Percentiles rank a stretch among this genome's conserved stretches.
These are phyloP conservation scores for Tetragonula carbonaria DNA, from an alignment of 2,888 invertebrate species.

Conservation along the genomic window DNA sequence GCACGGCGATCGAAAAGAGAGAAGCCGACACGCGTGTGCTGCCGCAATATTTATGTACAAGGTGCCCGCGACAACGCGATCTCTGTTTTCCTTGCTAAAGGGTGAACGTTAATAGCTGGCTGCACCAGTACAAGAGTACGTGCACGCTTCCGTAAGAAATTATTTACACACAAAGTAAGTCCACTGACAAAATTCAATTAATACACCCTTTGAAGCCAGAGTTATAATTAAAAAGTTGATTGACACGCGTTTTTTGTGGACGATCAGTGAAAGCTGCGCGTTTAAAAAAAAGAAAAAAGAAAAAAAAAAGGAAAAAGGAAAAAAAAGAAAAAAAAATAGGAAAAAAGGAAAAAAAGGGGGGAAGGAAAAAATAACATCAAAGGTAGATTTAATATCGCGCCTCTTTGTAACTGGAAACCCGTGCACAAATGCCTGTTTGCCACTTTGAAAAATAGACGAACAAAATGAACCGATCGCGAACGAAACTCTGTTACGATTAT, in stretches of 20 bases:
- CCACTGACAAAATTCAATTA: conserved; percentile 23
- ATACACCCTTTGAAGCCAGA: conserved; percentile 4
- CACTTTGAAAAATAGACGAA: neutral
- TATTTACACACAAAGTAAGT: conserved; percentile 8
- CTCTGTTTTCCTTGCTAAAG: neutral
- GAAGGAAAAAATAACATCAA: neutral
- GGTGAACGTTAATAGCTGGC: neutral
- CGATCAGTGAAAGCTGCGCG: neutral
- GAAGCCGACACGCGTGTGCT: conserved; percentile 38
- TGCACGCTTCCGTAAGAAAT: neutral
- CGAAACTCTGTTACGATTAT: neutral
- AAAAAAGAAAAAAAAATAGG: no score
- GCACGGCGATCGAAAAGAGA: conserved; percentile 41
- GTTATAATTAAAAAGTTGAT: conserved; percentile 38
- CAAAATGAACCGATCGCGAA: neutral
- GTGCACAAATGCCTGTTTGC: neutral
- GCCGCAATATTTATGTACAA: conserved; percentile 44
- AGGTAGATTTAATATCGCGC: conserved; percentile 14
- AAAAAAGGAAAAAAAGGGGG: no score
- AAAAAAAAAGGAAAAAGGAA: no score
- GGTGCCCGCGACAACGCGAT: conserved; percentile 40
- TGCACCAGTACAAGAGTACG: neutral
- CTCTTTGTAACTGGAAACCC: conserved; percentile 10
- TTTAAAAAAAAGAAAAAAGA: neutral
- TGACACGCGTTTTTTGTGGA: conserved; percentile 14